Base-by-base conservation (phyloP, 2,888 invertebrate genomes). In the Nemoura dubitans region DNA sequence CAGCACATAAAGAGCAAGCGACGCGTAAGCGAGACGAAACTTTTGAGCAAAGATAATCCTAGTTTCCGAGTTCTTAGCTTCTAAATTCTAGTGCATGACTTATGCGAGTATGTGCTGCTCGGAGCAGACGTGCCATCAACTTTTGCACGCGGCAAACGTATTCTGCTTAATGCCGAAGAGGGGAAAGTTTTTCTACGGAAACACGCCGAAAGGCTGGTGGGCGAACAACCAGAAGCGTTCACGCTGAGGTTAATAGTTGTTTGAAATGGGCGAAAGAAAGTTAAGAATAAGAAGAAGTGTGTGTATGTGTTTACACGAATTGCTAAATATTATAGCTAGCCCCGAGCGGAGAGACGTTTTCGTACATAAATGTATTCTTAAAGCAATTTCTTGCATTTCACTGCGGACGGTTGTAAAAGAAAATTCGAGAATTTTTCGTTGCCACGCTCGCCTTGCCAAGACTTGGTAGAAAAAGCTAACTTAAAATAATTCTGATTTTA, bases 11-110 rank as follows among this genome's bases (percentile, higher is more conserved):
- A 36, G 10, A 3, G 36, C 36, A 59, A 59, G 59, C 59, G 14
- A 21, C 59, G 21, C 59, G 59, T 36, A 16, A 59, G 14, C 59
- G 21, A 2, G 16, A 59, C 59, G 59, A 59, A 59, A 59, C 59
- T 59, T 59, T 59, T 14, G 59, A 21, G 59, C 59, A 59, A 59
- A 59, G 59, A 59, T 59, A 59, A 59, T 59, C 59, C 59, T 59
- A 59, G 59, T 59, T 59, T 59, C 14, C 59, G 59, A 59, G 59
- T 59, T 59, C 59, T 59, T 59, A 59, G 59, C 59, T 59, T 59
- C 59, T 59, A 21, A 59, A 59, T 59, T 59, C 59, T 59, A 14
- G 59, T 59, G 59, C 59, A 59, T 59, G 59, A 59, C 59, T 59
- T 59, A 59, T 59, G 59, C 59, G 59, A 16, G 59, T 59, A 21